Evolutionary conservation across 2,888 invertebrate genomes (phyloP).

Genomic region (Molorchus minor): DNA sequence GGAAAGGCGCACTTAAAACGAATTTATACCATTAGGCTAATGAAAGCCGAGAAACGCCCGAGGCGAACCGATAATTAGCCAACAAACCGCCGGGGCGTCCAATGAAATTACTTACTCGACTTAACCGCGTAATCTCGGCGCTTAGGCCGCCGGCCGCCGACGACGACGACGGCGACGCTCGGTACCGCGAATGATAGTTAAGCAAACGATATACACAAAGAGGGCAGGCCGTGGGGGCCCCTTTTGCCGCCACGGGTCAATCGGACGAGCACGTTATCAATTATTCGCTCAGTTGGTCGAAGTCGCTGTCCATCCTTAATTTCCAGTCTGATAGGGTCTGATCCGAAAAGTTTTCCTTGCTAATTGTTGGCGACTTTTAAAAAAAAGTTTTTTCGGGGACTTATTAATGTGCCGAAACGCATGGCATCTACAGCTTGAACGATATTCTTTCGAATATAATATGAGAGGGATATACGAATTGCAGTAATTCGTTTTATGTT

Average conservation of each 20-base stretch:
- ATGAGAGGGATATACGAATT: too few species aligned
- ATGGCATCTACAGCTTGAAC: too few species aligned
- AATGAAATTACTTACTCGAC: slow-evolving; percentile 61
- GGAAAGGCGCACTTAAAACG: slow-evolving; percentile 34
- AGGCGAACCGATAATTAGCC: slow-evolving; percentile 60
- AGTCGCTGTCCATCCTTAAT: too few species aligned
- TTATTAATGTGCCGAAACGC: too few species aligned
- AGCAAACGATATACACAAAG: slow-evolving; percentile 51
- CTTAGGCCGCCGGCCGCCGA: slow-evolving; percentile 50
- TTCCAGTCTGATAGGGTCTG: too few species aligned
- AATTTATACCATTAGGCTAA: slow-evolving; percentile 54
- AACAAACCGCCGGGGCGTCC: slow-evolving; percentile 58
- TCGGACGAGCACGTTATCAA: not conserved
- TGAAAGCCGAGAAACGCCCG: slow-evolving; percentile 56
- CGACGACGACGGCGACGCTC: slow-evolving; percentile 40
- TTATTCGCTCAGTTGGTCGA: not conserved
- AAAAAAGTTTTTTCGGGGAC: too few species aligned
- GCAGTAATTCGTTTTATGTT: too few species aligned
- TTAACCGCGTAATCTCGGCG: slow-evolving; percentile 59
- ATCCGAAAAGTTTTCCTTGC: too few species aligned
- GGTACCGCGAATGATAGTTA: slow-evolving; percentile 56
- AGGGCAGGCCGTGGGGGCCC: not conserved
- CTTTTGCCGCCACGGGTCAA: slow-evolving; percentile 9
- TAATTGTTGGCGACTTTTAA: too few species aligned
- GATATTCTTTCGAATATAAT: too few species aligned